Conservation (phyloP, 2,113 vertebrate species). For the Oophaga pumilio region DNA sequence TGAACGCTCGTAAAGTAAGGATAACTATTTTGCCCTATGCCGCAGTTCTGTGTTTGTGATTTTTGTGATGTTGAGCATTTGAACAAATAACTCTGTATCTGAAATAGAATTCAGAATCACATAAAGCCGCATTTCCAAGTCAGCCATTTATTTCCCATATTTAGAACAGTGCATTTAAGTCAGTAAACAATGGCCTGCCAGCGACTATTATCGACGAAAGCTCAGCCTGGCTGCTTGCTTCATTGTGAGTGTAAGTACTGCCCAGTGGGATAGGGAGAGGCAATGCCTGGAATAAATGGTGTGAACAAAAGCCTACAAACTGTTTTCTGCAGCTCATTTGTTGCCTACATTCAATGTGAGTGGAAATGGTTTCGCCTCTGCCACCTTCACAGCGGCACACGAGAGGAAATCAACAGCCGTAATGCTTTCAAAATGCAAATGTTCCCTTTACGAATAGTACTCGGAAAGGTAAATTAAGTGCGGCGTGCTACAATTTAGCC, state of each 20-base stretch:
- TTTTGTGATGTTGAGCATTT: background rate
- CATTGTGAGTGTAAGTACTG: constrained; percentile 53
- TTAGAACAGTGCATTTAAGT: constrained; percentile 33
- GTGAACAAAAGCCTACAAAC: constrained; percentile 46
- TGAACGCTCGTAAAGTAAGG: background rate
- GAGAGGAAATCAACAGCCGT: constrained; percentile 55
- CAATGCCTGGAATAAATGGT: constrained; percentile 8
- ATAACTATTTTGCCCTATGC: background rate
- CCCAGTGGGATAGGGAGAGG: constrained; percentile 44
- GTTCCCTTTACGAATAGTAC: constrained; percentile 59
- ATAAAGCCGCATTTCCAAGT: constrained; percentile 20
- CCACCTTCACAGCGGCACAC: constrained; percentile 59
- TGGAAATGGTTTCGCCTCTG: constrained; percentile 53
- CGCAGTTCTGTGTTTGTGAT: background rate
- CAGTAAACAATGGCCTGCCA: constrained; percentile 44
- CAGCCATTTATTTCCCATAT: constrained; percentile 41
- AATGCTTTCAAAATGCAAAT: constrained; percentile 61
- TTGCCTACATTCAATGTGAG: constrained; percentile 51
- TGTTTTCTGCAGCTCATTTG: constrained; percentile 56
- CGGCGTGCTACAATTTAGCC: background rate
- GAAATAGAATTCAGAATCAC: constrained; percentile 24
- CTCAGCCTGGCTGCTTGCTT: constrained; percentile 39
- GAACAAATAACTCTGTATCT: background rate
- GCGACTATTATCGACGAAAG: constrained; percentile 38
- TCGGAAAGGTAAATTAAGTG: constrained; percentile 51